Evolutionary conservation across 2,113 vertebrate species (phyloP).

Genomic region (Pachypanchax playfairii): DNA sequence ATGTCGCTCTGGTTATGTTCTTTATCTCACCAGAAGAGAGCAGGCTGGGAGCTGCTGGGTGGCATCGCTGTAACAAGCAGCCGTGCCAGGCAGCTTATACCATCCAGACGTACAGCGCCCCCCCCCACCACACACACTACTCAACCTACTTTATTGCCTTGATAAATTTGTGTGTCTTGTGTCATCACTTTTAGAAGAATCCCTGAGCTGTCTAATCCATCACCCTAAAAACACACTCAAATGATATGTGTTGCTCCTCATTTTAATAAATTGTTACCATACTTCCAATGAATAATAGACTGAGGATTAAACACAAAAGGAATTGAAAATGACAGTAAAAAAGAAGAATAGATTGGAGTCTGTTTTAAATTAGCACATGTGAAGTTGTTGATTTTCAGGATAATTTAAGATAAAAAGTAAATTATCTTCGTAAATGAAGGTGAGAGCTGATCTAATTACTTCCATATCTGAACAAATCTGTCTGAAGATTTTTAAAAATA

Average conservation of each 20-base stretch:
- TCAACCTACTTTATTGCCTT: slow-evolving; percentile 48
- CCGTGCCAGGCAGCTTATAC: slow-evolving; percentile 41
- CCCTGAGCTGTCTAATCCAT: slow-evolving; percentile 30
- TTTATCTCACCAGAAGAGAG: slow-evolving; percentile 56
- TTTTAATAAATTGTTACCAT: slow-evolving; percentile 13
- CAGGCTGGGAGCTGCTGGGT: slow-evolving; percentile 37
- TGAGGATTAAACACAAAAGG: not conserved
- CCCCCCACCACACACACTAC: not conserved
- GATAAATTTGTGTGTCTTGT: slow-evolving; percentile 44
- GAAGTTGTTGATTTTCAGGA: too few species aligned
- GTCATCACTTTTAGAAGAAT: slow-evolving; percentile 25
- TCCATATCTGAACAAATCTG: too few species aligned
- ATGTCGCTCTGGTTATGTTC: slow-evolving; percentile 39
- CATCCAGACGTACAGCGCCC: slow-evolving; percentile 40
- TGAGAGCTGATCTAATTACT: too few species aligned
- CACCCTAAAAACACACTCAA: slow-evolving; percentile 30
- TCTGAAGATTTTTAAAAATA: too few species aligned
- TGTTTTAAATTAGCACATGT: not conserved
- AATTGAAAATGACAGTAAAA: not conserved
- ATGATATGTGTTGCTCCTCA: not conserved
- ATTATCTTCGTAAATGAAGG: not conserved
- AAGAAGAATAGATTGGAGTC: not conserved
- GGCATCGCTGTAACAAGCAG: slow-evolving; percentile 44
- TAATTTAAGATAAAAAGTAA: not conserved
- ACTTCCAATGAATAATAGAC: slow-evolving; percentile 8